Percentiles rank a stretch among this genome's conserved stretches.
Evolutionary conservation across 2,888 invertebrate species (phyloP).

Genomic region (Teleiodes luculella): DNA sequence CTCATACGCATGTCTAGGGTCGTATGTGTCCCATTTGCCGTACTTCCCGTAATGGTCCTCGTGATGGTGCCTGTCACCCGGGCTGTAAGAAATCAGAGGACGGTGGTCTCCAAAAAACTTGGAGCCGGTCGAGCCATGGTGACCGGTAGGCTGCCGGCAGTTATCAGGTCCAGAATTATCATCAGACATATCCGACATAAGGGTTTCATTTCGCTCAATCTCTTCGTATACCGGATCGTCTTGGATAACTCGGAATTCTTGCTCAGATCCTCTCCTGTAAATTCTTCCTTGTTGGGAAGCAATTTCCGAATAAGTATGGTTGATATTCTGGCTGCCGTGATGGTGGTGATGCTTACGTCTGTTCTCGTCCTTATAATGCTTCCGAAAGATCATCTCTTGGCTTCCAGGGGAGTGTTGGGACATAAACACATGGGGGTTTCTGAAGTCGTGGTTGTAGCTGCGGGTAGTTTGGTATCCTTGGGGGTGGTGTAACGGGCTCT

Average conservation of each 20-base stretch:
- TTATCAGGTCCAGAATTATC: slow-evolving; percentile 82
- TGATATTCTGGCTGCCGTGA: slow-evolving; percentile 79
- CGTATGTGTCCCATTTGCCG: slow-evolving; percentile 76
- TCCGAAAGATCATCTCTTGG: slow-evolving; percentile 68
- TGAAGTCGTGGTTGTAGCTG: slow-evolving; percentile 71
- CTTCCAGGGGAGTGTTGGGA: slow-evolving; percentile 71
- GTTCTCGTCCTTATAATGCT: slow-evolving; percentile 69
- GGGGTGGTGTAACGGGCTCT: slow-evolving; percentile 60
- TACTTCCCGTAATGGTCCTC: slow-evolving; percentile 73
- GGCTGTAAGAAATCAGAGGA: slow-evolving; percentile 88
- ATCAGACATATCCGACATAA: slow-evolving; percentile 87
- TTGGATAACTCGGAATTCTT: slow-evolving; percentile 77
- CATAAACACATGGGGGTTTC: slow-evolving; percentile 72
- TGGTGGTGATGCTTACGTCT: slow-evolving; percentile 71
- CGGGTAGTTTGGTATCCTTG: slow-evolving; percentile 69
- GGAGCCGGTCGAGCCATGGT: slow-evolving; percentile 75
- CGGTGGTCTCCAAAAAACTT: slow-evolving; percentile 89
- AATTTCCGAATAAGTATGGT: slow-evolving; percentile 89
- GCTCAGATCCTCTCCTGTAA: slow-evolving; percentile 75
- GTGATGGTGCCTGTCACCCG: slow-evolving; percentile 79
- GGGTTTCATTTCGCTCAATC: slow-evolving; percentile 85
- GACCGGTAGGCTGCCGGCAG: slow-evolving; percentile 82
- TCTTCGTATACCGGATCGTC: slow-evolving; percentile 91
- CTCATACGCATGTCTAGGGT: slow-evolving; percentile 66
- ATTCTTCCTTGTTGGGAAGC: slow-evolving; percentile 69